Evolutionary conservation across 2,113 vertebrate genomes (phyloP), one percentile per base, ranked within the genome.

Genomic region (Paralichthys olivaceus): DNA sequence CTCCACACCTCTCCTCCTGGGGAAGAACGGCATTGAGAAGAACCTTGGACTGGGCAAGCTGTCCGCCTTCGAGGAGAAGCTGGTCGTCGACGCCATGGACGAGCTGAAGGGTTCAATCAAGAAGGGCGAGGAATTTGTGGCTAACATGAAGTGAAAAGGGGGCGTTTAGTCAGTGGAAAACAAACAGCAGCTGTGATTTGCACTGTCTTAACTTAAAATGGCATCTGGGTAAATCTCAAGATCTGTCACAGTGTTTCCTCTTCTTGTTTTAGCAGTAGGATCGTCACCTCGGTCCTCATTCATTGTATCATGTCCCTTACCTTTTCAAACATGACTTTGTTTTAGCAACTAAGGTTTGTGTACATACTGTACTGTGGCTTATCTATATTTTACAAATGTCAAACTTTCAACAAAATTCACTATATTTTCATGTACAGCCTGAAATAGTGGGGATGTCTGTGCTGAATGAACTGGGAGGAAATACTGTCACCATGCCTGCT

Each of bases 1-100:
- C 93, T 99, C 98, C 55, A 99, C 98, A 1, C 98, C 98, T 25
- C 89, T 99, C 23, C 94, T 99, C 0, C 94, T 99, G 4, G 98
- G 98, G 79, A 99, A 97, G 96, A 96, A 95, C 19, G 98, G 97
- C 79, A 94, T 99, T 45, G 98, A 98, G 94, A 99, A 99, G 95
- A 99, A 99, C 86, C 94, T 99, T 1, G 97, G 98, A 20, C 93
- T 99, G 13, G 97, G 97, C 80, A 97, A 96, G 79, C 72, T 99
- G 78, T 86, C 96, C 1, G 91, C 97, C 25, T 99, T 96, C 7
- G 97, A 99, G 86, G 95, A 99, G 94, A 96, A 98, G 93, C 96
- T 99, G 93, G 92, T 99, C 14, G 92, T 94, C 0, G 96, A 96
- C 0, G 96, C 96, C 59, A 85, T 96, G 14, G 49, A 85, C 5